Base-by-base conservation (phyloP, 2,797 vertebrate genomes). In the Fistularia commersonii region DNA sequence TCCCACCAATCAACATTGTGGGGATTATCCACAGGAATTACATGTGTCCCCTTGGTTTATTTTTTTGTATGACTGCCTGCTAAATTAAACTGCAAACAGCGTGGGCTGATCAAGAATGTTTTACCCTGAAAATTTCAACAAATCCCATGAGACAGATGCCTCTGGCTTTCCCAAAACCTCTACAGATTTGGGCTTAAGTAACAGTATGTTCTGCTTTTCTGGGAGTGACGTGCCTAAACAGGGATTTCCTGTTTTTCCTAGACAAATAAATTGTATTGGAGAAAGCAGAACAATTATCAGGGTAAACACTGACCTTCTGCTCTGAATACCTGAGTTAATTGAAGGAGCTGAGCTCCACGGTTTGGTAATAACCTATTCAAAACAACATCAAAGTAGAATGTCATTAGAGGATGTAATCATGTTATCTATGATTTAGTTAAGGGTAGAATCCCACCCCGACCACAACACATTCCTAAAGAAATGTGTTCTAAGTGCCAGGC, bases 191-290 rank as follows among this genome's bases (percentile, higher is more conserved):
- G 53, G 46, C 54, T 69, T 57, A 52, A 61, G 61, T 65, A 62
- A 57, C 51, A 57, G 65, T 72, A 67, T 77, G 66, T 77, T 74
- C 65, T 61, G 55, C 64, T 74, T 76, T 74, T 65, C 69, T 79
- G 62, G 70, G 73, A 82, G 77, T 8, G 9, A 40, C 1, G 13
- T 32, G 11, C 84, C 71, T 80, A 88, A 88, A 89, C 82, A 77
- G 67, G 81, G 80, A 88, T 80, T 89, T 88, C 88, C 86, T 89
- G 85, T 85, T 83, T 69, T 82, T 79, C 70, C 71, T 66, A 74
- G 65, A 82, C 67, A 82, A 87, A 86, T 80, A 82, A 77, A 82
- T 81, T 54, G 59, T 44, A 59, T 49, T 37, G 37, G 12, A 44
- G 46, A 66, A 69, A 58, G 65, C 11, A 31, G 37, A 67, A 50